These are phyloP conservation scores for Dipodomys ordii DNA, from an alignment of 2,113 vertebrate genomes.

Conservation along the genomic window DNA sequence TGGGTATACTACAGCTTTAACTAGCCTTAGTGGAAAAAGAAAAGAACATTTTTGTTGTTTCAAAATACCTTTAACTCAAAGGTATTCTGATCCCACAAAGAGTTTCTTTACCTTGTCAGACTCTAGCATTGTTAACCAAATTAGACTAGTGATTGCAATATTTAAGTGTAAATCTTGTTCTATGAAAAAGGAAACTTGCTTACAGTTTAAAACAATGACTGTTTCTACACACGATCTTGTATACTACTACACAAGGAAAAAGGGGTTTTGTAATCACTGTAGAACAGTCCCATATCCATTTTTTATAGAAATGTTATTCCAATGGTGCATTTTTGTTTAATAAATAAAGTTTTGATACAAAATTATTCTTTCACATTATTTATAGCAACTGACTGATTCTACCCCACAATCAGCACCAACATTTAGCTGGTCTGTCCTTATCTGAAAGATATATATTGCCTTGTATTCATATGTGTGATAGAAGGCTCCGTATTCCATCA, in stretches of 20 bases:
- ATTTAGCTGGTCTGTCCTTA: neutral
- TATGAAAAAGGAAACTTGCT: constrained; percentile 87
- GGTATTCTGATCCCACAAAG: constrained; percentile 86
- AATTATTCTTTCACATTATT: constrained; percentile 68
- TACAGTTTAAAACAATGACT: constrained; percentile 88
- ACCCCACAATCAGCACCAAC: fast-evolving
- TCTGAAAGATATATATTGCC: neutral
- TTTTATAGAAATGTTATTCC: constrained; percentile 98
- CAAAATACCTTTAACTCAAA: constrained; percentile 80
- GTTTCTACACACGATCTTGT: constrained; percentile 96
- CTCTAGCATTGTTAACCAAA: constrained; percentile 93
- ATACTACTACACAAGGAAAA: constrained; percentile 88
- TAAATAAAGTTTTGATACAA: constrained; percentile 99
- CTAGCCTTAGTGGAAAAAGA: constrained; percentile 83
- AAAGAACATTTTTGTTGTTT: constrained; percentile 77
- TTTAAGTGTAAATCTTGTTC: constrained; percentile 93
- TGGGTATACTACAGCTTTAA: constrained; percentile 87
- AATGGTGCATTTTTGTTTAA: constrained; percentile 97
- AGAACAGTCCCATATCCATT: constrained; percentile 95
- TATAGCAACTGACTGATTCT: neutral
- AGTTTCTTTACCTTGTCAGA: constrained; percentile 89
- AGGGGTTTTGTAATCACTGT: constrained; percentile 96
- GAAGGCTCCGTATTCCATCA: neutral
- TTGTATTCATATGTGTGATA: neutral
- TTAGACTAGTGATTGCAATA: constrained; percentile 94